These are phyloP conservation scores for Galerucella pusilla DNA, from an alignment of 2,888 invertebrate species.

Conservation along the genomic window DNA sequence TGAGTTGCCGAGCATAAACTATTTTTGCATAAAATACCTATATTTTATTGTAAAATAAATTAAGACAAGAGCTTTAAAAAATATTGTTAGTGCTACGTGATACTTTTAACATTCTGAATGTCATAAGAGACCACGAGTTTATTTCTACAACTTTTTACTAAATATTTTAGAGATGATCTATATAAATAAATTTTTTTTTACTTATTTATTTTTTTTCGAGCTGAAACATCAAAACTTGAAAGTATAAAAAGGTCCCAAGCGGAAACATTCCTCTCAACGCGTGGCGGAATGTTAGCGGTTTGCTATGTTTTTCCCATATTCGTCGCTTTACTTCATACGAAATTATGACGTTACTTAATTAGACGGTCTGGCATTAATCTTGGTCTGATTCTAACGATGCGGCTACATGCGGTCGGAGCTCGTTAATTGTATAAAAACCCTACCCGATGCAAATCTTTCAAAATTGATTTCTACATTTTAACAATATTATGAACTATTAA, in stretches of 20 bases:
- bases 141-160: neutral
- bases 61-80: no score
- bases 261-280: slow-evolving; percentile 28
- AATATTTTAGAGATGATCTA: neutral
- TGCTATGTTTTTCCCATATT: slow-evolving; percentile 48
- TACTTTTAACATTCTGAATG: no score
- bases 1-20: no score
- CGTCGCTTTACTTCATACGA: slow-evolving; percentile 55
- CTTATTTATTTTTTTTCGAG: neutral
- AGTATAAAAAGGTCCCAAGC: slow-evolving; percentile 18
- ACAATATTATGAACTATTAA: no score
- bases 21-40: no score
- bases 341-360: slow-evolving; percentile 61
- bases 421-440: slow-evolving; percentile 54
- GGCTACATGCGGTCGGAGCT: slow-evolving; percentile 49
- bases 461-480: neutral
- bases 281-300: slow-evolving; percentile 31
- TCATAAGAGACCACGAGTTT: neutral
- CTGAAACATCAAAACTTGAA: slow-evolving; percentile 16
- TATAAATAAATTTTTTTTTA: neutral
- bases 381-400: slow-evolving; percentile 56
- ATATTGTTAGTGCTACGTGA: no score
- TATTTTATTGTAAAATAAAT: no score
- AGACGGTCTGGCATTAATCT: slow-evolving; percentile 59
- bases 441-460: slow-evolving; percentile 1